Conservation (phyloP, 2,888 invertebrate genomes). For the Dicyrtomina minuta region DNA sequence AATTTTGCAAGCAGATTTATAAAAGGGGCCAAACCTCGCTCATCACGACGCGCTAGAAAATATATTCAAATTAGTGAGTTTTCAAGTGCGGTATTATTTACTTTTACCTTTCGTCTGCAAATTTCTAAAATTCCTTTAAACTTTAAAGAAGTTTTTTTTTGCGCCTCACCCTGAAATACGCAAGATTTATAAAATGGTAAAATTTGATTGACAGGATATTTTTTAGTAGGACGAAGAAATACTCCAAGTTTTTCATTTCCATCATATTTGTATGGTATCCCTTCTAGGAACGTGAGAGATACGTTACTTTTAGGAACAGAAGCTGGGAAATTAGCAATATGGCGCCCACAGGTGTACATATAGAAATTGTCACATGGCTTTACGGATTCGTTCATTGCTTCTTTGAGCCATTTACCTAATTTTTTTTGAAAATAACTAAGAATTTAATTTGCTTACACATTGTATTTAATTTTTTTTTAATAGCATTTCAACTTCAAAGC, state of each 20-base stretch:
- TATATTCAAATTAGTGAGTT: not conserved
- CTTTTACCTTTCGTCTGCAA: not conserved
- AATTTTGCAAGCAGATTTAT: conserved; percentile 26
- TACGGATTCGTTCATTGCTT: conserved; percentile 29
- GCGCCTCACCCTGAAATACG: conserved; percentile 31
- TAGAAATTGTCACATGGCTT: conserved; percentile 44
- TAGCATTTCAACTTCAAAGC: not conserved
- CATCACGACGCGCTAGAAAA: conserved; percentile 28
- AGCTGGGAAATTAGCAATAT: not conserved
- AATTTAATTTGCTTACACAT: too few species aligned
- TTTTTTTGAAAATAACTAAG: too few species aligned
- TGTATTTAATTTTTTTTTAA: not conserved
- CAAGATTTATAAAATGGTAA: conserved; percentile 41
- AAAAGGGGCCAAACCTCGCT: conserved; percentile 24
- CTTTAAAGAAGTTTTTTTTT: not conserved
- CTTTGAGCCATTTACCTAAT: conserved; percentile 35
- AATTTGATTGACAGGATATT: conserved; percentile 37
- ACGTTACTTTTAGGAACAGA: not conserved
- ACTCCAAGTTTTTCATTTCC: conserved; percentile 34
- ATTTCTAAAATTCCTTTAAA: not conserved
- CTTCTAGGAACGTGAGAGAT: conserved; percentile 14
- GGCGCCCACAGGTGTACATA: conserved; percentile 36
- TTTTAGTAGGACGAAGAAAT: not conserved
- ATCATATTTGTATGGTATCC: conserved; percentile 32
- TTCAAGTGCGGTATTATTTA: not conserved